phyloP scores from a whole-genome alignment of 2,888 invertebrate species.

The Andrena minutula region DNA sequence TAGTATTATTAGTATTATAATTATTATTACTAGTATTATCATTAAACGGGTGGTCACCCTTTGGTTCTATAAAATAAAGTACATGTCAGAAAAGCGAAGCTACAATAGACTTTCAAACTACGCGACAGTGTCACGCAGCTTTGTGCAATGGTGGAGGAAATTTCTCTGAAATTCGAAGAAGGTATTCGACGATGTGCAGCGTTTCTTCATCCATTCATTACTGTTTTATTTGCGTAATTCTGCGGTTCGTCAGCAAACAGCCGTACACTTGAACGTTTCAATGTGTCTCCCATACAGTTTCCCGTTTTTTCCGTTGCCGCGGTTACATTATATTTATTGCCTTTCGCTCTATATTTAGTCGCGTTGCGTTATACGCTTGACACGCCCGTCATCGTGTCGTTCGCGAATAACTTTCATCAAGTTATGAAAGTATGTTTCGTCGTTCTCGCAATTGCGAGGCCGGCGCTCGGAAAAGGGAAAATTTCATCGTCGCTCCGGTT shows the following conservation, averaged over 20 bases:
- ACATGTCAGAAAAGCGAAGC: too few species aligned
- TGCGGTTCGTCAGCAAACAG: neutral
- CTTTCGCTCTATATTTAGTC: conserved; percentile 59
- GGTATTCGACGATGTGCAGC: neutral
- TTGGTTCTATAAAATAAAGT: too few species aligned
- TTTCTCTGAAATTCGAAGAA: neutral
- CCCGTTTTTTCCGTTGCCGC: conserved; percentile 36
- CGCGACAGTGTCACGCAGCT: too few species aligned
- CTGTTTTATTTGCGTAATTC: too few species aligned
- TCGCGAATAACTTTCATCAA: conserved; percentile 3
- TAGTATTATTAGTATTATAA: too few species aligned
- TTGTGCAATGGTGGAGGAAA: too few species aligned
- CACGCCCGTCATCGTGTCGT: conserved; percentile 26
- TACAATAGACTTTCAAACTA: too few species aligned
- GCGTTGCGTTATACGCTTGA: conserved; percentile 6
- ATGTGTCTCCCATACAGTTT: conserved; percentile 9
- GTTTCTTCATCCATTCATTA: neutral
- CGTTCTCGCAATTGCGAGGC: neutral
- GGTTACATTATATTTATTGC: conserved; percentile 52
- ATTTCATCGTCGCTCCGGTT: neutral
- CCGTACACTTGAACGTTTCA: neutral
- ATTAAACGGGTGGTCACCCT: too few species aligned
- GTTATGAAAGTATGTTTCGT: conserved; percentile 17
- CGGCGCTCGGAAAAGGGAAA: neutral
- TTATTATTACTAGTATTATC: too few species aligned